Evolutionary conservation across 2,113 vertebrate genomes (phyloP).

Genomic region (Rostratula benghalensis): DNA sequence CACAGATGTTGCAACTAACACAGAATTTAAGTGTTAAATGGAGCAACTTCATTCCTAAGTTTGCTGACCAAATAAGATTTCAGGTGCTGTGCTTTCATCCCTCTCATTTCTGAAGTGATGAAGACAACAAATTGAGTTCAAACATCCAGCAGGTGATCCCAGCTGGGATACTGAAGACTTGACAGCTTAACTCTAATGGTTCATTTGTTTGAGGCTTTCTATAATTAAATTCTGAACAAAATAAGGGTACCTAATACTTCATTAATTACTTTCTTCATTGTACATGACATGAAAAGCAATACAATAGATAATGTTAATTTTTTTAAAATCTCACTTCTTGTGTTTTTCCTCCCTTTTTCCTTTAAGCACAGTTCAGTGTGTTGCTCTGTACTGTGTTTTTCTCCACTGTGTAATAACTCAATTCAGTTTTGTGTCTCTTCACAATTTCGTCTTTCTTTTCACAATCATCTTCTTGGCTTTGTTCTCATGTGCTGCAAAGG

Average conservation of each 20-base stretch:
- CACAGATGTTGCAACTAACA: slow-evolving; percentile 40
- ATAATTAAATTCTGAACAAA: background rate
- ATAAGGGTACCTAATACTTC: background rate
- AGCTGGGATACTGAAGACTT: background rate
- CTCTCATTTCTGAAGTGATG: background rate
- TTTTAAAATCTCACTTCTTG: background rate
- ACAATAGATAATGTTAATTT: background rate
- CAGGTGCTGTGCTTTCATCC: background rate
- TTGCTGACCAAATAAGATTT: background rate
- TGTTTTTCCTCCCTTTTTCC: background rate
- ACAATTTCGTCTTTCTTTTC: background rate
- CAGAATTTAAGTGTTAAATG: slow-evolving; percentile 8
- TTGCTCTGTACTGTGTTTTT: background rate
- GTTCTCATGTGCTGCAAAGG: background rate
- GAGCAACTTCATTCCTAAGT: background rate
- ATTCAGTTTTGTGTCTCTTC: background rate
- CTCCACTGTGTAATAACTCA: background rate
- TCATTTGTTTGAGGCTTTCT: background rate
- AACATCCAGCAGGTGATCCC: background rate
- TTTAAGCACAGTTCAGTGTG: background rate
- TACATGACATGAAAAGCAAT: background rate
- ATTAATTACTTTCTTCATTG: background rate
- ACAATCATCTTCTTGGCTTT: background rate
- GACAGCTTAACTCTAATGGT: background rate
- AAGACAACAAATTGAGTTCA: background rate